phyloP scores from a whole-genome alignment of 2,888 invertebrate genomes.

The Chesias legatella region DNA sequence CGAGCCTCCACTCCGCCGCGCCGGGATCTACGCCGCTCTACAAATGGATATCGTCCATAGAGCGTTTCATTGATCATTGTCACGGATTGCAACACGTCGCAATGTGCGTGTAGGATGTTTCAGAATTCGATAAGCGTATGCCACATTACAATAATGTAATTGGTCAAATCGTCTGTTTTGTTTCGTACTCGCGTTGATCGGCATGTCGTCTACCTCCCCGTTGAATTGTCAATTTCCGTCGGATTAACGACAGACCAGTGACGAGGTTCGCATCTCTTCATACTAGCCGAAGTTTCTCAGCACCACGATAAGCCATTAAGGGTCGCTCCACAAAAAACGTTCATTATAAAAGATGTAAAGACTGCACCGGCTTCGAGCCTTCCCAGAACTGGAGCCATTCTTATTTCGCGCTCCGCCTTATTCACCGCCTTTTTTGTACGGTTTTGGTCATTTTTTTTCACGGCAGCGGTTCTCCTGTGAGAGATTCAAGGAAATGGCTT shows the following conservation, averaged over 20 bases:
- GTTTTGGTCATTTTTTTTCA: conserved; percentile 68
- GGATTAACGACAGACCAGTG: conserved; percentile 23
- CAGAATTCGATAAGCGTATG: conserved; percentile 48
- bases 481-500: conserved; percentile 77
- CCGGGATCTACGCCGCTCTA: conserved; percentile 27
- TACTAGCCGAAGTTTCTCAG: conserved; percentile 54
- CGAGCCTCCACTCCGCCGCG: conserved; percentile 24
- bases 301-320: conserved; percentile 71
- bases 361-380: conserved; percentile 75
- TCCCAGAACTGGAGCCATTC: conserved; percentile 76
- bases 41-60: conserved; percentile 37
- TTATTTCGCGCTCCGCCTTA: conserved; percentile 78
- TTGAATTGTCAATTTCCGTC: conserved; percentile 45
- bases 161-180: conserved; percentile 37
- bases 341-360: conserved; percentile 77
- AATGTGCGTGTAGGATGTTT: conserved; percentile 45
- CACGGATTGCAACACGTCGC: conserved; percentile 39
- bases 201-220: conserved; percentile 36
- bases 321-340: conserved; percentile 70
- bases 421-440: conserved; percentile 67
- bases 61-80: conserved; percentile 35
- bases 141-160: conserved; percentile 47
- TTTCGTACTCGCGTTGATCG: conserved; percentile 46
- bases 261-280: conserved; percentile 34
- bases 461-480: conserved; percentile 71